Conservation (phyloP, 2,888 invertebrate genomes). For the Barypeithes pellucidus region DNA sequence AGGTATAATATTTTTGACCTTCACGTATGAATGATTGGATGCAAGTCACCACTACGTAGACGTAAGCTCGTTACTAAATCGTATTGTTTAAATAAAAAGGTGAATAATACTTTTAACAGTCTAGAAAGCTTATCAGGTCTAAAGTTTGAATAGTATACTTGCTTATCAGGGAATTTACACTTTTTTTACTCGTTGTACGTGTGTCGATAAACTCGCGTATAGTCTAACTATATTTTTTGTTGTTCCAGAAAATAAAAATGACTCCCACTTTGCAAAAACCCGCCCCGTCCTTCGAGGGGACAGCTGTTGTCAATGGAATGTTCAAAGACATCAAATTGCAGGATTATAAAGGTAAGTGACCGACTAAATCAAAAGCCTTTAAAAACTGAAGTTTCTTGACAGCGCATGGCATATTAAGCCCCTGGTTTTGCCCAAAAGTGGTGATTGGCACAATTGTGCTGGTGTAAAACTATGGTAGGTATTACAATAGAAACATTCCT, state of each 20-base stretch:
- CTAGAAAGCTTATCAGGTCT: not conserved
- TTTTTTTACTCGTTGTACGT: not conserved
- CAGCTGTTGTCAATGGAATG: constrained; percentile 86
- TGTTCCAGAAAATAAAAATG: constrained; percentile 57
- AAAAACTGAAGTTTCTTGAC: too few relatives aligned
- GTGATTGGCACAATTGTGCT: too few relatives aligned
- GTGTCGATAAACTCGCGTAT: not conserved
- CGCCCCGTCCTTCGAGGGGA: constrained; percentile 86
- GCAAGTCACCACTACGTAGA: too few relatives aligned
- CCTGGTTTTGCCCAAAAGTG: too few relatives aligned
- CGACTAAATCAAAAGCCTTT: too few relatives aligned
- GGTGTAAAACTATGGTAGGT: too few relatives aligned
- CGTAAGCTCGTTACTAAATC: too few relatives aligned
- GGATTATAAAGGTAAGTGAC: constrained; percentile 79
- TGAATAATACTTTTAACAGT: not conserved
- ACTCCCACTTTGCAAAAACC: constrained; percentile 79
- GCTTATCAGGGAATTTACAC: too few relatives aligned
- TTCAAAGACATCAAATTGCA: constrained; percentile 86
- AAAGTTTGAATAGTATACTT: too few relatives aligned
- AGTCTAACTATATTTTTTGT: not conserved
- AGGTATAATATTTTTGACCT: not conserved
- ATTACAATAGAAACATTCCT: too few relatives aligned
- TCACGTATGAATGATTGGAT: not conserved
- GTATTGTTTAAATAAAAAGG: too few relatives aligned
- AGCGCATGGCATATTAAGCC: too few relatives aligned